Conservation (phyloP, 2,888 invertebrate genomes). For the Exephanes ischioxanthus region DNA sequence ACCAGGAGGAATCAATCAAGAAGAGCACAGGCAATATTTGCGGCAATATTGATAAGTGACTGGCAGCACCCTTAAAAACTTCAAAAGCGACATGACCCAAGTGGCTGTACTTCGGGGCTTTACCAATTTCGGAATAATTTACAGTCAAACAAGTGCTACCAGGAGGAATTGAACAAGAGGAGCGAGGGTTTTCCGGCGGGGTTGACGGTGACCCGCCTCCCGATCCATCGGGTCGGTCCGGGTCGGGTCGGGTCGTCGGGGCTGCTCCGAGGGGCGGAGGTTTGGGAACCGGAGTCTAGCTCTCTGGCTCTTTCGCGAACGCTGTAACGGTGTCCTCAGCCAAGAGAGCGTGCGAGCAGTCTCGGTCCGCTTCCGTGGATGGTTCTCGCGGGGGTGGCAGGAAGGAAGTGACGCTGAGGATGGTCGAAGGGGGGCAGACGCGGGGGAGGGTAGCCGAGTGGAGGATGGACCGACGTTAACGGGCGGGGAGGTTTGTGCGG, state of each 20-base stretch:
- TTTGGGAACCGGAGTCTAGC: slow-evolving; percentile 1
- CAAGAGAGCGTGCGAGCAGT: slow-evolving; percentile 33
- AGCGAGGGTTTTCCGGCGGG: slow-evolving; percentile 33
- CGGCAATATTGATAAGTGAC: neutral
- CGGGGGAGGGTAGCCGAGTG: slow-evolving; percentile 29
- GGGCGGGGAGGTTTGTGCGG: slow-evolving; percentile 68
- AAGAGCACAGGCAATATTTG: neutral
- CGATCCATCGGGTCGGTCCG: slow-evolving; percentile 42
- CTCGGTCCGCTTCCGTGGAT: slow-evolving; percentile 52
- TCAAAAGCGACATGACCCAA: neutral
- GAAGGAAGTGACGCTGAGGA: slow-evolving; percentile 64
- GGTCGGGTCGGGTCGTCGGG: slow-evolving; percentile 38
- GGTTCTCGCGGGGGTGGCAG: slow-evolving; percentile 59
- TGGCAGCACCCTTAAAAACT: neutral
- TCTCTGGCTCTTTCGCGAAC: slow-evolving; percentile 21
- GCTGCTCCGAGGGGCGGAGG: slow-evolving; percentile 23
- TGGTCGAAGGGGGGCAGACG: slow-evolving; percentile 23
- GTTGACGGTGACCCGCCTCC: slow-evolving; percentile 9
- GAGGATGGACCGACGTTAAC: slow-evolving; percentile 72
- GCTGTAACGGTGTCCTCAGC: neutral
- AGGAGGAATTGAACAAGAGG: neutral
- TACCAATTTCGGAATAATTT: neutral
- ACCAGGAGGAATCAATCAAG: neutral
- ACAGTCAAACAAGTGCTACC: slow-evolving; percentile 4
- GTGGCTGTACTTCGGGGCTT: neutral